Evolutionary conservation across 2,888 invertebrate genomes (phyloP), one percentile per base, ranked within the genome.

Genomic region (Micoletzkya japonica): DNA sequence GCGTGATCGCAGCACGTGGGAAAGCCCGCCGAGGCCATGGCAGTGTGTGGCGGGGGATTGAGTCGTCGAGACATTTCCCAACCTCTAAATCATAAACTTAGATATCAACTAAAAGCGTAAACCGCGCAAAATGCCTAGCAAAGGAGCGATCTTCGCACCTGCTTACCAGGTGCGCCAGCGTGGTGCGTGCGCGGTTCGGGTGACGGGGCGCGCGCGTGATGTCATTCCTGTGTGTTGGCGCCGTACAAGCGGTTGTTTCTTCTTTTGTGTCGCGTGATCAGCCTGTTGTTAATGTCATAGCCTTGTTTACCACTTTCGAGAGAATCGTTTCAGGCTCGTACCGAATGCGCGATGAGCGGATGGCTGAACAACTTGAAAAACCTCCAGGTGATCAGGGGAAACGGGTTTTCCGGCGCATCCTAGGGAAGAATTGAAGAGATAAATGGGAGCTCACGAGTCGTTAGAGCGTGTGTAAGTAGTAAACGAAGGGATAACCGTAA

Each of bases 351-450:
- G 14, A 59, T 59, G 59, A 59, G 59, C 36, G 59, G 59, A 39
- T 68, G 68, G 68, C 58, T 68, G 2, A 58, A 68, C 32, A 68
- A 68, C 26, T 58, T 68, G 44, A 68, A 68, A 49, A 68, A 68
- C 34, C 49, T 68, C 0, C 68, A 57, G 34, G 64, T 66, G 54
- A 54, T 24, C 50, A 24, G 34, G 20, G 30, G 20, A 58, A 2
- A 7, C 54, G 4, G 20, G 50, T 10, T 50, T 7, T 50, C 20
- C 20, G 50, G 28, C 54, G 14, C 28, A 54, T 3, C 26, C n/a
- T n/a, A n/a, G n/a, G n/a, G n/a, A n/a, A n/a, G n/a, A n/a, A n/a
- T n/a, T n/a, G n/a, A n/a, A n/a, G n/a, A n/a, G n/a, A n/a, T n/a
- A n/a, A n/a, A n/a, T n/a, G n/a, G n/a, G n/a, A n/a, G n/a, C n/a